Evolutionary conservation across 2,113 vertebrate species (phyloP), one percentile per base, ranked within the genome.

Genomic region (Gallinago media): DNA sequence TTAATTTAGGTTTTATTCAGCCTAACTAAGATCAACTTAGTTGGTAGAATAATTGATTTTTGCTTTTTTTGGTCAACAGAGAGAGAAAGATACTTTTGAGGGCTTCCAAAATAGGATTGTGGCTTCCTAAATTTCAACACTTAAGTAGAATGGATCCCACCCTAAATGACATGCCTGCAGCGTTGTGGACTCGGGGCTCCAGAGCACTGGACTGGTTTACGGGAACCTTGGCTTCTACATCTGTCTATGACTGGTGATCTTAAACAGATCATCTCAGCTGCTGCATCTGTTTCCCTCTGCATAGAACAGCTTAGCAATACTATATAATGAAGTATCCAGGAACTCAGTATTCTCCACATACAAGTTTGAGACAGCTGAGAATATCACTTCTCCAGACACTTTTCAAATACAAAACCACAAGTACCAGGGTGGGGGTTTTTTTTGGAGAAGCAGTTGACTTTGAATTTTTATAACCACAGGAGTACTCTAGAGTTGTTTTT

Each of bases 391-490:
- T 50, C 56, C 26, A 79, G 62, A 70, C 14, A 8, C 44, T 50
- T 79, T 70, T 65, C 56, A 67, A 50, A 67, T 29, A 62, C 15
- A 68, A 50, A 50, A 15, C 13, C 7, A 2, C 14, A n/a, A 38
- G 27, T 72, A 49, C 11, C 7, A 22, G 15, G 27, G 0, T 3
- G 9, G 26, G 0, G 1, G 1, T 22, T 16, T 81, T 91, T 36
- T n/a, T n/a, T 1, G 1, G 71, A 81, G 38, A 61, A 82, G 52
- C 22, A 40, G 17, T 19, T 79, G 29, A n/a, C 36, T 70, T 70
- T 15, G 36, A 46, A 58, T 54, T 71, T 85, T 50, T 58, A 20
- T 49, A 83, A 52, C 22, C 16, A 44, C 8, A 31, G 14, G 44
- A 80, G 40, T 31, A 12, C 14, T 59, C 29, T 26, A 1, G 10